phyloP scores from a whole-genome alignment of 2,113 vertebrate genomes.

The Morone chrysops region DNA sequence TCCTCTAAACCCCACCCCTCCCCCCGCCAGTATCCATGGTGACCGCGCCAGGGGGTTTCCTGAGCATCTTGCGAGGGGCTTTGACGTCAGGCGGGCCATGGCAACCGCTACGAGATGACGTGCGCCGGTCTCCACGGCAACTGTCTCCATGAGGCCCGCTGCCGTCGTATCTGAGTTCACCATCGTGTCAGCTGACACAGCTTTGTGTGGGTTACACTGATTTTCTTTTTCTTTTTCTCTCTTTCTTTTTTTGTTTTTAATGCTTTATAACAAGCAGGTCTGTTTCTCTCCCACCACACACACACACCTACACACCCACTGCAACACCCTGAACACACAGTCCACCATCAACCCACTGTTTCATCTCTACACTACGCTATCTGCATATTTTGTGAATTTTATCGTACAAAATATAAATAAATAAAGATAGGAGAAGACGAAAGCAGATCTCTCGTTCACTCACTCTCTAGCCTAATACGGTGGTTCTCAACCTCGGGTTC shows the following conservation, averaged over 20 bases:
- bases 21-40: constrained; percentile 81
- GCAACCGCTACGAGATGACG: constrained; percentile 83
- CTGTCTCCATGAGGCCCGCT: constrained; percentile 79
- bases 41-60: constrained; percentile 83
- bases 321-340: not conserved
- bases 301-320: constrained; percentile 20
- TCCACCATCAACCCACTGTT: not conserved
- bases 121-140: constrained; percentile 79
- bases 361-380: not conserved
- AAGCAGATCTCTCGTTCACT: no score
- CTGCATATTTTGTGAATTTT: not conserved
- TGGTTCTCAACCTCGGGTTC: no score
- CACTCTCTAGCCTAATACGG: no score
- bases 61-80: constrained; percentile 78
- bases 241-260: not conserved
- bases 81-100: constrained; percentile 85
- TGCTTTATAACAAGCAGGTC: constrained; percentile 11
- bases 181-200: constrained; percentile 65
- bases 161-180: constrained; percentile 66
- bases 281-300: constrained; percentile 13
- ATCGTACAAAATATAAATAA: not conserved
- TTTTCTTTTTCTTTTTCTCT: not conserved
- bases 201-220: constrained; percentile 48
- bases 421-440: no score
- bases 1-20: constrained; percentile 85